Evolutionary conservation across 2,113 vertebrate species (phyloP), one percentile per base, ranked within the genome.

Genomic region (Mus spicilegus): DNA sequence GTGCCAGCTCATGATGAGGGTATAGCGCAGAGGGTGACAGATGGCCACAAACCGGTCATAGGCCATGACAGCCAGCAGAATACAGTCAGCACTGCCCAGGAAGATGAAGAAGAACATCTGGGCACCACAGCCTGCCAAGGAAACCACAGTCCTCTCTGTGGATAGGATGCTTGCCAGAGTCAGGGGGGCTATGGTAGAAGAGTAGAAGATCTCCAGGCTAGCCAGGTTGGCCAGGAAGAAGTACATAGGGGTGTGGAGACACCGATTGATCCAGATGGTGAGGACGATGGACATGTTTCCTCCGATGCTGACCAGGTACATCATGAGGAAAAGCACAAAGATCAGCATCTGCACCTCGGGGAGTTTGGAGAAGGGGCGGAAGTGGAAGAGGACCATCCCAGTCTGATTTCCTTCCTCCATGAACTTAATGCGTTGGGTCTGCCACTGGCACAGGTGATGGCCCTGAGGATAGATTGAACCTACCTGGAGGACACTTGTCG

Each of bases 81-180:
- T 87, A 46, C 96, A 97, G 84, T 97, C 97, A 11, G 95, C 0
- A 0, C 95, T 96, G 58, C 96, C 97, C 87, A 97, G 90, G 77
- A 89, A 93, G 87, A 96, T 73, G 67, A 97, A 95, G 91, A 97
- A 95, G 82, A 97, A 96, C 95, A 95, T 96, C 92, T 98, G 97
- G 42, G 73, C 6, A 0, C 94, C 95, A 65, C 97, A 96, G 30
- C 88, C 93, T 3, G 67, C 13, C 69, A 72, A 81, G 87, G 95
- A 97, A 39, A 92, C 46, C 65, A 97, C 89, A 69, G 28, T 84
- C 33, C 89, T 96, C 73, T 81, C 96, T 0, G 5, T 0, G 9
- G 87, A 87, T 58, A 96, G 67, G 30, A 89, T 0, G 8, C 91
- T 97, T 73, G 82, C 87, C 89, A 98, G 70, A 4, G 95, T 95